Base-by-base conservation (phyloP, 2,797 vertebrate species). In the Sphenodon punctatus region DNA sequence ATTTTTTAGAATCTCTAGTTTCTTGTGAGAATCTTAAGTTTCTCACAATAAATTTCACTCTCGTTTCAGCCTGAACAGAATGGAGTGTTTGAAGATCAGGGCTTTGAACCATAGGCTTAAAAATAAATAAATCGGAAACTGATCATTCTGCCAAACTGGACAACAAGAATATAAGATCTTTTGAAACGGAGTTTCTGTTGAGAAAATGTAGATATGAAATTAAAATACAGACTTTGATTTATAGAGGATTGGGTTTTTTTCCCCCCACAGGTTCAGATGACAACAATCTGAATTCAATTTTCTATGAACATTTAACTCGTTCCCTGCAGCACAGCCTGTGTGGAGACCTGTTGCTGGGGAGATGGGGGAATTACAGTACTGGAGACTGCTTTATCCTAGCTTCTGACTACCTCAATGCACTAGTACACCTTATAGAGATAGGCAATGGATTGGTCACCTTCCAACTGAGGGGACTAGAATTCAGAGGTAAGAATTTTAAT, bases 301-400 rank as follows among this genome's bases (percentile, higher is more conserved):
- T 99, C 95, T 99, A 99, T 53, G 98, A 99, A 91, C 98, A 99
- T 93, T 96, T 99, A 78, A 99, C 98, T 1, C 97, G 98, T 88
- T 99, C 98, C 17, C 96, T 99, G 79, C 98, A 99, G 93, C 98
- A 99, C 94, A 98, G 98, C 90, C 95, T 99, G 17, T 99, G 98
- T 92, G 98, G 98, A 49, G 98, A 99, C 86, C 95, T 99, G 67
- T 94, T 98, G 8, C 93, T 99, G 83, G 98, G 98, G 66, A 97
- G 98, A 61, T 99, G 98, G 98, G 98, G 98, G 34, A 99, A 98
- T 95, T 99, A 97, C 75, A 97, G 96, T 90, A 99, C 98, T 0
- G 98, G 98, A 22, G 98, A 99, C 92, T 99, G 98, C 91, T 99
- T 99, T 95, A 99, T 99, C 92, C 97, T 99, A 88, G 98, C 98